Base-by-base conservation (phyloP, 1,140 invertebrate species). In the Coboldia fuscipes region DNA sequence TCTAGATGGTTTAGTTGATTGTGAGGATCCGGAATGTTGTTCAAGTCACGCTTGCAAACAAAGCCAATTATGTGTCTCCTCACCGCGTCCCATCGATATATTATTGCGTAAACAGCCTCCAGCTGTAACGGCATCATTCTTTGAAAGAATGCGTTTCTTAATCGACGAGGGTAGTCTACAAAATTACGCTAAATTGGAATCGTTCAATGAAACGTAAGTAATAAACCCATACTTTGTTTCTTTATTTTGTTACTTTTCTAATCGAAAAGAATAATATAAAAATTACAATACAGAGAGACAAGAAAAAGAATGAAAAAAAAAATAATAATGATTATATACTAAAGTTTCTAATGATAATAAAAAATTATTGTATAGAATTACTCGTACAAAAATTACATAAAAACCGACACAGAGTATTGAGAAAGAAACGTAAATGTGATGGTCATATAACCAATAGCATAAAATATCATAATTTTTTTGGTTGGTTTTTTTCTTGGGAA, bases 11-110 rank as follows among this genome's bases (percentile, higher is more conserved):
- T 67, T 97, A 32, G 69, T 77, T 20, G 93, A 98, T 58, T 98
- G 94, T 53, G 82, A 92, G 51, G 94, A 98, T 62, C 86, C 89
- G 1, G 93, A 97, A 61, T 98, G 94, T 58, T 96, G 90, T 57
- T 65, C 70, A 29, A 75, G 70, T 48, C 58, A 71, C 21, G 62
- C 70, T 2, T 98, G 93, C 56, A 69, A 73, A 39, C 74, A 70
- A 29, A 85, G 78, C 46, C 74, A 85, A 43, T 70, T 90, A 15
- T 97, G 90, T 54, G 75, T 89, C 2, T 82, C 82, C 0, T 79
- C 86, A 1, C 82, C 83, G 3, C 89, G 93, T 47, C 90, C 90
- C 2, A 85, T 88, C 36, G 88, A 92, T 51, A 89, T 94, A 35
- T 64, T 97, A 2, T 61, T 96, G 5, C 60, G 88, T 29, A 93